Percentiles rank a stretch among this genome's conserved stretches.
Evolutionary conservation across 1,140 invertebrate species (phyloP).

Genomic region (Steinernema khuongi): DNA sequence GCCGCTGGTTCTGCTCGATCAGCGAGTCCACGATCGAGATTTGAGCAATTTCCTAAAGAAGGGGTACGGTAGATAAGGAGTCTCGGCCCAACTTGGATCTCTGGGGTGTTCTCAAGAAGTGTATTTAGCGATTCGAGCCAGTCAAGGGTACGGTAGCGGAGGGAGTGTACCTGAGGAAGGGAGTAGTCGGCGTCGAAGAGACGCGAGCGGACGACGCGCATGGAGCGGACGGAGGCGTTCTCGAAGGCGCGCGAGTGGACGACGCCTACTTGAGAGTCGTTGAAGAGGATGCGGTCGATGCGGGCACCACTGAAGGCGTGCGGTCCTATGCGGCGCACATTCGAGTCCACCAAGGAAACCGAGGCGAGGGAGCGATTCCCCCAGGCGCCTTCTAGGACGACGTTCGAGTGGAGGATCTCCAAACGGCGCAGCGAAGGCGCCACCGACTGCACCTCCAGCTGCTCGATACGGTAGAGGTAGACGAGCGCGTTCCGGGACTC

Average conservation of each 20-base stretch:
- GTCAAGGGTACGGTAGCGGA: not conserved
- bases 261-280: not conserved
- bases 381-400: not conserved
- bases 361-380: not conserved
- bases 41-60: conserved; percentile 12
- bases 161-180: not conserved
- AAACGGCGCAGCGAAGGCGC: not conserved
- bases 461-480: conserved; percentile 13
- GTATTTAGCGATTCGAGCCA: too few species aligned
- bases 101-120: too few species aligned
- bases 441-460: not conserved
- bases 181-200: conserved; percentile 16
- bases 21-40: not conserved
- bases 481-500: not conserved
- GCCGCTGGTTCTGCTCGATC: not conserved
- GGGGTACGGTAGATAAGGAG: not conserved
- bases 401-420: conserved; percentile 3
- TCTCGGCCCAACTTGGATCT: too few species aligned
- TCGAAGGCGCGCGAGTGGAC: not conserved
- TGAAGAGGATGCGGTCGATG: not conserved
- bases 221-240: not conserved
- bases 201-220: conserved; percentile 7
- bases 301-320: not conserved
- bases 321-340: not conserved
- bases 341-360: not conserved